Evolutionary conservation across 92 coral and sea anemone genomes (phyloP), one percentile per base, ranked within the genome.

Genomic region (Desmophyllum pertusum): DNA sequence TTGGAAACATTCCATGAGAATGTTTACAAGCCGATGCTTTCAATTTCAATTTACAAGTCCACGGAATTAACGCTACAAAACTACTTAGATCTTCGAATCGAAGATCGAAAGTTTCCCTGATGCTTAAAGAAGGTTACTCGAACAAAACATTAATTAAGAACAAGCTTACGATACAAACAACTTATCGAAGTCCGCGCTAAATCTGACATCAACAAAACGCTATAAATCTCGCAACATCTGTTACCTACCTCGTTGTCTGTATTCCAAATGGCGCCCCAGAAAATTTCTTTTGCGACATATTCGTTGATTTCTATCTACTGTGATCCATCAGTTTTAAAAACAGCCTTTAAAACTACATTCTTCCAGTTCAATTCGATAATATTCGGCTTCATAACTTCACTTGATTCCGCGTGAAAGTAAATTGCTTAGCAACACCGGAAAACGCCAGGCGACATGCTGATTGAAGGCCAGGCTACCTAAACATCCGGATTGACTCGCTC

Each of bases 201-300:
- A 18, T 61, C 48, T 10, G 81, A 29, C 48, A 78, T 38, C 55
- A 78, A 78, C 70, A 33, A 25, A 17, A 10, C 51, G 23, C 36
- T 14, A 3, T 3, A 41, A 37, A 61, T 8, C 38, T 59, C 31
- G 33, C 43, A 55, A 75, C 3, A 18, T 13, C 55, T 21, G 10
- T 10, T 21, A 27, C 98, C 19, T 46, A 96, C 99, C 99, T 88
- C 11, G 96, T 84, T 18, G 98, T 96, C 80, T 96, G 99, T 13
- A 96, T 97, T 33, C 99, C 99, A 66, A 96, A 96, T 25, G 99
- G 99, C 68, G 99, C 95, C 41, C 99, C 98, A 6, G 91, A 14
- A 79, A 73, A 96, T 77, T 95, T 91, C 95, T 90, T 96, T 79
- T 95, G 93, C 33, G 99, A 86, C 98, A 94, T 96, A 31, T 77